These are phyloP conservation scores for Tetraodon nigroviridis DNA, from an alignment of 2,113 vertebrate genomes.

Conservation along the genomic window DNA sequence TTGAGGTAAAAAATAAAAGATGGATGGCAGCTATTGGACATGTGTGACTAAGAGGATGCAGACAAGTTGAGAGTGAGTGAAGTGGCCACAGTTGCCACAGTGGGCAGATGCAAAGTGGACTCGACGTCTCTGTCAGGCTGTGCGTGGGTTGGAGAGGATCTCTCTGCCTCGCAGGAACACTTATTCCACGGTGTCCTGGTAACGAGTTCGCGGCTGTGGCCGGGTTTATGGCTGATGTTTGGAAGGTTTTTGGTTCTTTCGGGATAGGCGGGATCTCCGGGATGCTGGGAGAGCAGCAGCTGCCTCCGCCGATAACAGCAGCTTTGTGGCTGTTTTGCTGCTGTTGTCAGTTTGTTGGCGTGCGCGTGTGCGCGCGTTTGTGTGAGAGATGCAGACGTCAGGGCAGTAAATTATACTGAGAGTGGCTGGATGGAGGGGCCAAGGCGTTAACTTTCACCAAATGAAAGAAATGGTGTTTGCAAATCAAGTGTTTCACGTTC, in stretches of 20 bases:
- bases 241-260: neutral
- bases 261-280: neutral
- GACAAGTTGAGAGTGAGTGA: conserved; percentile 33
- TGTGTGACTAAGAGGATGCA: conserved; percentile 23
- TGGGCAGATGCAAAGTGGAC: conserved; percentile 49
- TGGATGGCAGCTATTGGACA: neutral
- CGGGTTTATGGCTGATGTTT: conserved; percentile 11
- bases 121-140: conserved; percentile 54
- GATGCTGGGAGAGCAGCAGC: conserved; percentile 24
- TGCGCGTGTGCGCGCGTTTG: conserved; percentile 24
- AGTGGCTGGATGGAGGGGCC: too few species aligned
- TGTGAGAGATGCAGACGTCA: conserved; percentile 10
- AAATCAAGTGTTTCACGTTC: too few species aligned
- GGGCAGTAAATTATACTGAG: neutral
- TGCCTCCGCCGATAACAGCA: conserved; percentile 36
- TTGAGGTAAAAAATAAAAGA: neutral
- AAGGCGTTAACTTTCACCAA: too few species aligned
- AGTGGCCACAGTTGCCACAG: conserved; percentile 34
- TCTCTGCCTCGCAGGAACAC: conserved; percentile 64
- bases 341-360: conserved; percentile 35
- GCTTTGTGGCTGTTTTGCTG: conserved; percentile 36
- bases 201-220: conserved; percentile 8
- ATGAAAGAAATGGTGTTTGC: too few species aligned
- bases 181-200: conserved; percentile 20
- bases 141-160: conserved; percentile 62